Conservation (phyloP, 2,113 vertebrate genomes). For the Lethenteron reissneri region DNA sequence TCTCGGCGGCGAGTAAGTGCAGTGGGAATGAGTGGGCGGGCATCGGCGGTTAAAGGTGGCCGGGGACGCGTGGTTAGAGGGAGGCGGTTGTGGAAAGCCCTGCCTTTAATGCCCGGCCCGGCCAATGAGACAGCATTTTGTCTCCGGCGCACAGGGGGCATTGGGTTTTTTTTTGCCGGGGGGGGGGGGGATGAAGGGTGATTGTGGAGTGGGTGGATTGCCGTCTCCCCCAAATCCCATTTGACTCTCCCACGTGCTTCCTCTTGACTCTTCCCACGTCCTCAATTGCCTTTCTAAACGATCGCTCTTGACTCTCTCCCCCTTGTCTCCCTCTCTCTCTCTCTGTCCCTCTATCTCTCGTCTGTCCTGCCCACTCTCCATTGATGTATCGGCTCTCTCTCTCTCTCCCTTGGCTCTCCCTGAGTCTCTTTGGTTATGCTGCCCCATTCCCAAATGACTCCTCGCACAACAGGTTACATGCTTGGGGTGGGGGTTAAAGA, state of each 20-base stretch:
- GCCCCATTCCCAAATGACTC: not conserved
- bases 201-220: too few species aligned
- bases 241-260: not conserved
- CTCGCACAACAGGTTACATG: not conserved
- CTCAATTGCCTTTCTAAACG: not conserved
- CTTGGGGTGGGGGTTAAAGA: not conserved
- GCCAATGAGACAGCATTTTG: too few species aligned
- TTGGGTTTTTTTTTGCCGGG: too few species aligned
- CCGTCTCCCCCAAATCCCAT: too few species aligned
- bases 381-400: not conserved
- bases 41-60: too few species aligned
- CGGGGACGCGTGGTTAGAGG: too few species aligned
- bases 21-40: too few species aligned
- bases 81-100: too few species aligned
- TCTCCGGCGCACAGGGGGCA: too few species aligned
- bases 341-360: not conserved
- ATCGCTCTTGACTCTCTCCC: not conserved
- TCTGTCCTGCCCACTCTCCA: not conserved
- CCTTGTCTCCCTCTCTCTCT: conserved; percentile 3
- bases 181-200: too few species aligned
- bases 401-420: not conserved
- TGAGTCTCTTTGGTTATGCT: not conserved
- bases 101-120: too few species aligned
- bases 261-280: not conserved
- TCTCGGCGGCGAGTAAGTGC: too few species aligned